Conservation (phyloP, 30 jellyfish, hydroid and myxozoan genomes). For the Haliclystus octoradiatus region DNA sequence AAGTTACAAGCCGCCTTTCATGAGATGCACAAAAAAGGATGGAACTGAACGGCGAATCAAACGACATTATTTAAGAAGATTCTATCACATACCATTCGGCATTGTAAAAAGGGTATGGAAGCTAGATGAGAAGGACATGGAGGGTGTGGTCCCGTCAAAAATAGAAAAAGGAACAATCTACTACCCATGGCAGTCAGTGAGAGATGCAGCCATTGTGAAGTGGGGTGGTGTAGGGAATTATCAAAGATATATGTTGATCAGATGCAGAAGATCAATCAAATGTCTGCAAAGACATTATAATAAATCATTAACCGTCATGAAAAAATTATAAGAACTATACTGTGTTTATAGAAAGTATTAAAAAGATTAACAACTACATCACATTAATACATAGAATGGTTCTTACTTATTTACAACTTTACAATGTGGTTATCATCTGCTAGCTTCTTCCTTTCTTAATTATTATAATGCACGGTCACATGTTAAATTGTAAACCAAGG, state of each 20-base stretch:
- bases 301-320: too few relatives aligned
- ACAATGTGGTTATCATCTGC: too few relatives aligned
- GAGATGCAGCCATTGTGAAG: constrained; percentile 49
- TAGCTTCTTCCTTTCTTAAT: too few relatives aligned
- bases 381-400: too few relatives aligned
- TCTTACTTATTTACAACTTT: too few relatives aligned
- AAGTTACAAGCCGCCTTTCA: constrained; percentile 63
- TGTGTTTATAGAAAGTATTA: too few relatives aligned
- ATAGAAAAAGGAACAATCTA: constrained; percentile 70
- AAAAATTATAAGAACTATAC: too few relatives aligned
- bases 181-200: constrained; percentile 55
- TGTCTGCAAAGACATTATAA: constrained; percentile 25
- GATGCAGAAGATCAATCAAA: constrained; percentile 56
- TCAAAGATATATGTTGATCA: constrained; percentile 20
- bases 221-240: constrained; percentile 21
- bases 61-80: constrained; percentile 53
- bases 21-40: too few relatives aligned
- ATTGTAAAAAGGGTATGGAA: constrained; percentile 37
- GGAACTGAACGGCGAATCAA: constrained; percentile 47
- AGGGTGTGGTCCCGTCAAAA: constrained; percentile 45
- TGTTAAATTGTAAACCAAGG: too few relatives aligned
- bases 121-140: constrained; percentile 22
- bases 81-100: constrained; percentile 54
- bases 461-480: too few relatives aligned
- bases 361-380: too few relatives aligned